Evolutionary conservation across 2,113 vertebrate genomes (phyloP).

Genomic region (Seriola rivoliana): DNA sequence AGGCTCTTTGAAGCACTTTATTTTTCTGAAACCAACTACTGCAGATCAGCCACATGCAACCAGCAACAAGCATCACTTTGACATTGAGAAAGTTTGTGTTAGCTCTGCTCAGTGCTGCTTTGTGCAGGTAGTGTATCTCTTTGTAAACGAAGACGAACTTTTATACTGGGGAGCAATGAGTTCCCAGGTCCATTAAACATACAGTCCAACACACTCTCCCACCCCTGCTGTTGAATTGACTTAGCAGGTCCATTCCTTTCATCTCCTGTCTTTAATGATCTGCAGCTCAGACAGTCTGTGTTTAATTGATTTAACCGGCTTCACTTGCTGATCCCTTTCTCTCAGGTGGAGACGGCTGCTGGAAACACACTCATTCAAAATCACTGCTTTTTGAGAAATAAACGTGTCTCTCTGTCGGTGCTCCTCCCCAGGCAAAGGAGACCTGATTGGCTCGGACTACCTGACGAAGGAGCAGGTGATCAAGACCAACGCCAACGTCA

Average conservation of each 20-base stretch:
- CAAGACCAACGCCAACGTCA: slow-evolving; percentile 89
- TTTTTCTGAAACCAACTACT: no score
- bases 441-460: slow-evolving; percentile 88
- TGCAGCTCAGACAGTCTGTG: not conserved
- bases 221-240: not conserved
- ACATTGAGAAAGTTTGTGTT: not conserved
- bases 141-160: no score
- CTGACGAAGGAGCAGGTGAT: slow-evolving; percentile 88
- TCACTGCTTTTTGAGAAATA: no score
- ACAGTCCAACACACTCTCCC: not conserved
- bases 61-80: not conserved
- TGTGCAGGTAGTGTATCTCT: not conserved
- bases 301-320: not conserved
- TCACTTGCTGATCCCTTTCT: not conserved
- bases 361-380: not conserved
- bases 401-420: not conserved
- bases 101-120: not conserved
- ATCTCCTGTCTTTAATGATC: not conserved
- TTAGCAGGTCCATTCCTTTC: not conserved
- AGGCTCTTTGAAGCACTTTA: no score
- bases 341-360: not conserved
- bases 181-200: not conserved
- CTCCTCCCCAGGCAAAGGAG: slow-evolving; percentile 83
- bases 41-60: no score
- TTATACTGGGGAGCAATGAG: not conserved